phyloP scores from a whole-genome alignment of 2,888 invertebrate genomes.

The Agrotis puta region DNA sequence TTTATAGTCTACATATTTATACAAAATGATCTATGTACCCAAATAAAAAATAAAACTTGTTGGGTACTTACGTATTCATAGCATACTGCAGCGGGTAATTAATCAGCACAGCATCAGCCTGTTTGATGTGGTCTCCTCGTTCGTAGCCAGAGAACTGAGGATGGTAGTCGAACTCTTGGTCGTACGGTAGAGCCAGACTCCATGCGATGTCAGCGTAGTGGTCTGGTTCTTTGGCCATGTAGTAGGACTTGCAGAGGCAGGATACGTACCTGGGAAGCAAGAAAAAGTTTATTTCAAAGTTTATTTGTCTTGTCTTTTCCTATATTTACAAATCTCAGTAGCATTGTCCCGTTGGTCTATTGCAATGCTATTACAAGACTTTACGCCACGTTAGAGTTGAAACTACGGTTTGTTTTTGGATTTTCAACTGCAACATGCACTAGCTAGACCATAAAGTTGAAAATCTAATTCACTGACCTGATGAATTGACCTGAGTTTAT shows the following conservation, averaged over 20 bases:
- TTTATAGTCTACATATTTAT: too few species aligned
- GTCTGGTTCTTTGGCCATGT: constrained; percentile 80
- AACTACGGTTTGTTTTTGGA: too few species aligned
- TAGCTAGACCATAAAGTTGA: too few species aligned
- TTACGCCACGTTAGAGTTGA: too few species aligned
- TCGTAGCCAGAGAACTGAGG: constrained; percentile 90
- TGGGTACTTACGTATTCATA: constrained; percentile 85
- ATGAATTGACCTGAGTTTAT: too few species aligned
- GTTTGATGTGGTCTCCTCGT: constrained; percentile 87
- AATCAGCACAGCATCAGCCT: constrained; percentile 91
- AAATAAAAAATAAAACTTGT: not conserved
- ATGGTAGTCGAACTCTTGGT: constrained; percentile 88
- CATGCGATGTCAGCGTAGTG: constrained; percentile 89
- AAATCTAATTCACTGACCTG: too few species aligned
- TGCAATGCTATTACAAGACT: too few species aligned
- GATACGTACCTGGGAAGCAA: constrained; percentile 81
- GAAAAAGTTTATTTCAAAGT: too few species aligned
- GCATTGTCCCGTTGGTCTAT: too few species aligned
- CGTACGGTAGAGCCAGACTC: constrained; percentile 89
- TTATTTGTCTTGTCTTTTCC: too few species aligned
- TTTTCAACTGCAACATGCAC: too few species aligned
- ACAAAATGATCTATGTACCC: not conserved
- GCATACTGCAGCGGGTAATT: constrained; percentile 91
- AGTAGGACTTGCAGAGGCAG: constrained; percentile 86
- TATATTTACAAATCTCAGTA: too few species aligned